Evolutionary conservation across 30 jellyfish, hydroid and myxozoan species (phyloP), one percentile per base, ranked within the genome.

Genomic region (Mastigias papua): DNA sequence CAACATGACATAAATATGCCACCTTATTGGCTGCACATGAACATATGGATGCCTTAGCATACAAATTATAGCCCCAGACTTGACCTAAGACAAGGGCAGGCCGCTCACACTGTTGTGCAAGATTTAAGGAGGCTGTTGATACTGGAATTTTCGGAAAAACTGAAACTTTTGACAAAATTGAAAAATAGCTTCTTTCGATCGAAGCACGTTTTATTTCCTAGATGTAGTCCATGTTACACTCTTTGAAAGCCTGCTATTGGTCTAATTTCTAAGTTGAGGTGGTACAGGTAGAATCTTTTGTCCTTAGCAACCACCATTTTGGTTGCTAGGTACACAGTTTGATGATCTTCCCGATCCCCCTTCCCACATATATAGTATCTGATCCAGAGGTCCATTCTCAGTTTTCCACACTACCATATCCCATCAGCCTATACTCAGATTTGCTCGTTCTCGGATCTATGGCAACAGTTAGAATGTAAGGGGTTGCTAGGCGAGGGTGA

Each of bases 1-100:
- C 91, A 37, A 76, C 87, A 68, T 76, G 96, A 21, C 96, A 92
- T 26, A 87, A 76, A 48, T 0, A 76, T 0, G 5, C 1, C 1
- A 87, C 91, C 2, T 34, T 23, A 17, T 21, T 48, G 26, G 86
- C 80, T 1, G 80, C 96, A 68, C 66, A 87, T 22, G 51, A 1
- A 33, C 91, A 76, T n/a, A n/a, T n/a, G n/a, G n/a, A n/a, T n/a
- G n/a, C n/a, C n/a, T n/a, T n/a, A n/a, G n/a, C n/a, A n/a, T n/a
- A n/a, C n/a, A n/a, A n/a, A n/a, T n/a, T n/a, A n/a, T n/a, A n/a
- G n/a, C n/a, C n/a, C n/a, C n/a, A n/a, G n/a, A n/a, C n/a, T n/a
- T n/a, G n/a, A n/a, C n/a, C n/a, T n/a, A n/a, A n/a, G n/a, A n/a
- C n/a, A n/a, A n/a, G n/a, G n/a, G n/a, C n/a, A n/a, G n/a, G n/a